These are phyloP conservation scores for Cephus rjabovi DNA, from an alignment of 2,888 invertebrate species.

Conservation along the genomic window DNA sequence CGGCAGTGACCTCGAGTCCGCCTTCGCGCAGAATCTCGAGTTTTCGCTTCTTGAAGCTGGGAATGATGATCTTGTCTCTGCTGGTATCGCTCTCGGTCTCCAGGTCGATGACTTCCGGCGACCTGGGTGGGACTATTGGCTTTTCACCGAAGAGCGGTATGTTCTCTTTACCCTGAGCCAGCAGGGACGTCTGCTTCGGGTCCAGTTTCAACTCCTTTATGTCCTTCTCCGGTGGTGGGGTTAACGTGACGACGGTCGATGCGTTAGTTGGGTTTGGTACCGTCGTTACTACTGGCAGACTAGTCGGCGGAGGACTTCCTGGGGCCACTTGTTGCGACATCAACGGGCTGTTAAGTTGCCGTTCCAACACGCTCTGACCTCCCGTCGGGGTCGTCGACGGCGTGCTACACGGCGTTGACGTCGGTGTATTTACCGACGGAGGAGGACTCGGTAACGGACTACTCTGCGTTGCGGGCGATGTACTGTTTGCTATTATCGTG, in stretches of 20 bases:
- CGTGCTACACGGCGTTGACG: slow-evolving; percentile 56
- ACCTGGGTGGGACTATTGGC: slow-evolving; percentile 71
- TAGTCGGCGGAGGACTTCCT: slow-evolving; percentile 48
- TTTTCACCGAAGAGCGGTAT: slow-evolving; percentile 67
- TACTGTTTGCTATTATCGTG: slow-evolving; percentile 57
- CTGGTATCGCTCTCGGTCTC: slow-evolving; percentile 66
- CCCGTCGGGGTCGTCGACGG: slow-evolving; percentile 58
- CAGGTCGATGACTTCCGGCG: slow-evolving; percentile 75
- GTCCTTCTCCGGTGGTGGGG: slow-evolving; percentile 65
- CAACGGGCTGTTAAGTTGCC: slow-evolving; percentile 57
- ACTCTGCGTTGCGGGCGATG: slow-evolving; percentile 41
- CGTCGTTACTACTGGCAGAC: slow-evolving; percentile 50
- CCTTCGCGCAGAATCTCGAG: slow-evolving; percentile 81
- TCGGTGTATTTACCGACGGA: slow-evolving; percentile 54
- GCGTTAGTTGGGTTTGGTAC: slow-evolving; percentile 56
- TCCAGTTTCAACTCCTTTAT: slow-evolving; percentile 61
- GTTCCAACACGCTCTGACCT: slow-evolving; percentile 56
- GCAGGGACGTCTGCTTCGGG: slow-evolving; percentile 58
- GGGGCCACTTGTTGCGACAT: slow-evolving; percentile 40
- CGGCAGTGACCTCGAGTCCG: slow-evolving; percentile 80
- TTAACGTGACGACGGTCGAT: slow-evolving; percentile 64
- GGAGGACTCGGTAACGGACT: slow-evolving; percentile 59
- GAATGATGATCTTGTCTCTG: slow-evolving; percentile 61
- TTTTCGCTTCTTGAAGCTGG: slow-evolving; percentile 75
- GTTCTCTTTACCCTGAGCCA: slow-evolving; percentile 71